A percentile compares a stretch with the other conserved stretches of the same genome.
phyloP scores from a whole-genome alignment of 1,140 invertebrate genomes.

The Drosophila sproati region DNA sequence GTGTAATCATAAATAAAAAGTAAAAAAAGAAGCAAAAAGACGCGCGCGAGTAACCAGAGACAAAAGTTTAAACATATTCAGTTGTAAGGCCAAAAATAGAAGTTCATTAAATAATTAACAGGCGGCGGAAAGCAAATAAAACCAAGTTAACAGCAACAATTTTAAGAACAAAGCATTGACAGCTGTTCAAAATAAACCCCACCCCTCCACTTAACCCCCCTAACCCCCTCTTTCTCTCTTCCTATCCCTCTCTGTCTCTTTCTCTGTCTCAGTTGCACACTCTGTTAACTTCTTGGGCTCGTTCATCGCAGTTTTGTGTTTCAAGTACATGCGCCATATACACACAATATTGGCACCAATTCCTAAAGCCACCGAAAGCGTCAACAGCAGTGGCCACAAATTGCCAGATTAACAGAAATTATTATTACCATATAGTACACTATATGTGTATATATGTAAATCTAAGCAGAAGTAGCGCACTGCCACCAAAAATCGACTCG shows the following conservation, averaged over 20 bases:
- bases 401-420: slow-evolving; percentile 50
- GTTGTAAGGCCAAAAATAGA: slow-evolving; percentile 72
- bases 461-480: slow-evolving; percentile 25
- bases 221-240: background rate
- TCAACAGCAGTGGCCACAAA: background rate
- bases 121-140: slow-evolving; percentile 13
- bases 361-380: slow-evolving; percentile 6
- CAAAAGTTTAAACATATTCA: slow-evolving; percentile 55
- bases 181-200: slow-evolving; percentile 51
- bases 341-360: slow-evolving; percentile 44
- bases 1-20: slow-evolving; percentile 51
- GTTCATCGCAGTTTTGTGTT: slow-evolving; percentile 16
- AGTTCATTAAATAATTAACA: slow-evolving; percentile 74
- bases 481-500: slow-evolving; percentile 4
- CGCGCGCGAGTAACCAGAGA: slow-evolving; percentile 1
- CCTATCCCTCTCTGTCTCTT: background rate
- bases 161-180: slow-evolving; percentile 15
- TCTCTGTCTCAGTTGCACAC: no score
- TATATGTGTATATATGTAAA: background rate
- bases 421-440: slow-evolving; percentile 11
- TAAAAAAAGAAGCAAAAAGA: background rate
- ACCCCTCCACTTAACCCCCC: background rate
- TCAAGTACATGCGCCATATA: slow-evolving; percentile 28
- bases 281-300: slow-evolving; percentile 9
- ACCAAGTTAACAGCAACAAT: slow-evolving; percentile 19